Percentiles rank a stretch among this genome's conserved stretches.
These are phyloP conservation scores for Gobius niger DNA, from an alignment of 2,113 vertebrate genomes.

Conservation along the genomic window DNA sequence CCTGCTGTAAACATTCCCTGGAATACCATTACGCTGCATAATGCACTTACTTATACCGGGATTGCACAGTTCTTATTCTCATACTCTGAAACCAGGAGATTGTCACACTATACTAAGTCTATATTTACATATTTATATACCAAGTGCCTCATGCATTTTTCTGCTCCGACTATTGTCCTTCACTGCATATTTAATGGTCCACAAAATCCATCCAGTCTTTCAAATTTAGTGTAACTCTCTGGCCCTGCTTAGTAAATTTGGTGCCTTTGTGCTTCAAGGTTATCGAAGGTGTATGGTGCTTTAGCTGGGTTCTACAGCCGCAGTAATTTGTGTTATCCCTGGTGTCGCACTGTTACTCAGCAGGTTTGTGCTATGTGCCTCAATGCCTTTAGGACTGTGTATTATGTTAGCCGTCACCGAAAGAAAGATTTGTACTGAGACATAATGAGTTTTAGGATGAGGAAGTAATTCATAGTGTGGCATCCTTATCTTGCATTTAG, in stretches of 20 bases:
- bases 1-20: slow-evolving; percentile 6
- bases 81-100: slow-evolving; percentile 8
- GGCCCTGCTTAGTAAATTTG: slow-evolving; percentile 29
- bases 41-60: neutral
- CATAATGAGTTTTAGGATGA: slow-evolving; percentile 39
- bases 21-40: slow-evolving; percentile 17
- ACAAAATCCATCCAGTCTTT: slow-evolving; percentile 25
- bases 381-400: slow-evolving; percentile 5
- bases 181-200: slow-evolving; percentile 28
- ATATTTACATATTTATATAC: slow-evolving; percentile 30
- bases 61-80: no score
- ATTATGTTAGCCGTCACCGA: slow-evolving; percentile 10
- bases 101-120: neutral
- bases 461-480: slow-evolving; percentile 8
- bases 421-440: slow-evolving; percentile 20
- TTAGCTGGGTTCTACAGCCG: slow-evolving; percentile 42
- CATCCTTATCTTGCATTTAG: slow-evolving; percentile 14
- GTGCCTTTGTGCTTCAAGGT: slow-evolving; percentile 23
- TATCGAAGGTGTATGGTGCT: slow-evolving; percentile 32
- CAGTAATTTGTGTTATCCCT: slow-evolving; percentile 40
- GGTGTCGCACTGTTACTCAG: slow-evolving; percentile 45
- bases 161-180: slow-evolving; percentile 22
- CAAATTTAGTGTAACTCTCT: slow-evolving; percentile 10
- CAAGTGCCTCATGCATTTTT: slow-evolving; percentile 37
- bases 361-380: slow-evolving; percentile 14